Evolutionary conservation across 2,797 vertebrate genomes (phyloP), one percentile per base, ranked within the genome.

Genomic region (Varecia variegata): DNA sequence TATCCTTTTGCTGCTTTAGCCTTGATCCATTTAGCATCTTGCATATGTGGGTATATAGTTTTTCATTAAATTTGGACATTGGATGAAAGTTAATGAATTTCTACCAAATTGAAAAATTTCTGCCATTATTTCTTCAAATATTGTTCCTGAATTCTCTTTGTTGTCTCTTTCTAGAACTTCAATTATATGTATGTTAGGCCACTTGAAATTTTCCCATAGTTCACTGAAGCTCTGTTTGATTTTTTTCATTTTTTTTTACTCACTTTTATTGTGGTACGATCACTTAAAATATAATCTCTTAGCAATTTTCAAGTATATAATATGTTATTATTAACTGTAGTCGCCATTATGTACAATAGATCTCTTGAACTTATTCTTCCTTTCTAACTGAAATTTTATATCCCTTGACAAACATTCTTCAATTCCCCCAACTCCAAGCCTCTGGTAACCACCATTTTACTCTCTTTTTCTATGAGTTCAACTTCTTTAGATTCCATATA

Each of bases 1-100:
- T 91, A 54, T 60, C 40, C 52, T 93, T 90, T 71, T 77, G 15
- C 62, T 88, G 65, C 56, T 68, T 80, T 38, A 80, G 52, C 4
- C 71, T 56, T 25, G 56, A 76, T 73, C 15, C 38, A 79, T 23
- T 56, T 65, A 43, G 21, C 15, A 32, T 52, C 32, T 43, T 60
- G 43, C 5, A 81, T 52, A 21, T 32, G 13, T 27, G 62, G 18
- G 4, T 50, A 23, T 73, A 54, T 23, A 58, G 2, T n/a, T 54
- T 74, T 54, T 21, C 15, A 54, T 20, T 21, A 83, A 38, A 77
- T 88, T 67, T 76, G 43, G 32, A 82, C 30, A 87, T 82, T 71
- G 54, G 35, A 65, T 65, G 23, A 62, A 70, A 73, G 71, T 71
- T 80, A 21, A 54, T 47, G 17, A 30, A 73, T 45, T 79, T 32